Percentiles rank a stretch among this genome's conserved stretches.
Evolutionary conservation across 1,140 invertebrate genomes (phyloP).

Genomic region (Calephelis nemesis): DNA sequence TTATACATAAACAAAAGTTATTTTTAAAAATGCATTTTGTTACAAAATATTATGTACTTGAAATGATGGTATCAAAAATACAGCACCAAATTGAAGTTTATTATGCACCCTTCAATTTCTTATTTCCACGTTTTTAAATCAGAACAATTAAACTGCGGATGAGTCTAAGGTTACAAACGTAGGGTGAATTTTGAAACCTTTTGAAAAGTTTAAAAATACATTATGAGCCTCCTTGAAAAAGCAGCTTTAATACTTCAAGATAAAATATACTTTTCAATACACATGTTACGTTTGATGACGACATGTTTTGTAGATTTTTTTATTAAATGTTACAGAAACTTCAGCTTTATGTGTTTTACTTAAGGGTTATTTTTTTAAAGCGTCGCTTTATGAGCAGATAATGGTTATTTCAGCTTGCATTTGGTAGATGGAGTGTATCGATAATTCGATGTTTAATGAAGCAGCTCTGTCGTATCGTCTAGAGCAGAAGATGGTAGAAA

Average conservation of each 20-base stretch:
- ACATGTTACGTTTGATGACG: constrained; percentile 43
- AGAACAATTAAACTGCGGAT: constrained; percentile 69
- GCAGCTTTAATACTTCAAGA: not conserved
- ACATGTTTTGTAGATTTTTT: constrained; percentile 66
- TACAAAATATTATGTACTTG: constrained; percentile 29
- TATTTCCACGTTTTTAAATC: constrained; percentile 64
- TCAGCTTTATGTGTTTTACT: constrained; percentile 38
- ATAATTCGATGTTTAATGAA: constrained; percentile 77
- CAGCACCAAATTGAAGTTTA: constrained; percentile 22
- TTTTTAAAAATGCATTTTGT: constrained; percentile 38
- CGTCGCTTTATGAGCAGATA: constrained; percentile 41
- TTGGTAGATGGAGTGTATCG: constrained; percentile 53
- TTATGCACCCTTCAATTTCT: constrained; percentile 58
- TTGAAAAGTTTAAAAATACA: constrained; percentile 47
- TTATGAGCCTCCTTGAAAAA: constrained; percentile 29
- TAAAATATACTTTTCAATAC: constrained; percentile 36
- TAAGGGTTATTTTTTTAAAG: constrained; percentile 31
- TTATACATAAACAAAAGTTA: too few relatives aligned
- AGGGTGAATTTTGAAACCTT: constrained; percentile 58
- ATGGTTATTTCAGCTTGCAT: constrained; percentile 61
- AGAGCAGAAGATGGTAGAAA: constrained; percentile 65
- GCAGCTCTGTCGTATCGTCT: constrained; percentile 53
- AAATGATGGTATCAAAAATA: constrained; percentile 32
- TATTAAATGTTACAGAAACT: constrained; percentile 45
- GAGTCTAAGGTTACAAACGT: constrained; percentile 49